Conservation (phyloP, 2,113 vertebrate species). For the Lasiurus cinereus region DNA sequence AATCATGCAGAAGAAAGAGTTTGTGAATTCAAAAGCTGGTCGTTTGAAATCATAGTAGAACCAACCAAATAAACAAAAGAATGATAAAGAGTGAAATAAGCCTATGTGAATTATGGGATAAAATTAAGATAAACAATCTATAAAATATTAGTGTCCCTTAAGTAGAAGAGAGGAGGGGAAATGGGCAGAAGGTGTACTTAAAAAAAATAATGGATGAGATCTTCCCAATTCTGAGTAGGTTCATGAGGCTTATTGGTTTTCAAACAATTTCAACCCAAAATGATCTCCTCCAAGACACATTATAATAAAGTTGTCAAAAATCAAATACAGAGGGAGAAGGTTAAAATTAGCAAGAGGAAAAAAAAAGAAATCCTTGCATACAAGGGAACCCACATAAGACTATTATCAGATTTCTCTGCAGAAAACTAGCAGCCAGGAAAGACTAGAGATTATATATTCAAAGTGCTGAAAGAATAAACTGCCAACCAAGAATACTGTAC, state of each 20-base stretch:
- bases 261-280: background rate
- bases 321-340: constrained; percentile 11
- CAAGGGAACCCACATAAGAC: background rate
- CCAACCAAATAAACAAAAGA: background rate
- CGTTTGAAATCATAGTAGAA: background rate
- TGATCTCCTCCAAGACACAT: constrained; percentile 2
- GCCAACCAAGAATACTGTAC: background rate
- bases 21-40: background rate
- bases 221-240: background rate
- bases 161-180: background rate
- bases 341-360: constrained; percentile 32
- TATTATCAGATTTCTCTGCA: constrained; percentile 14
- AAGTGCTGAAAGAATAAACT: background rate
- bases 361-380: background rate
- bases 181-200: background rate
- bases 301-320: constrained; percentile 21
- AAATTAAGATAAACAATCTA: background rate
- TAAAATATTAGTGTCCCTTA: background rate
- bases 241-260: background rate
- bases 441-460: background rate
- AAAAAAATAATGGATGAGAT: constrained; percentile 26
- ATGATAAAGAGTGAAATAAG: background rate
- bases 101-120: background rate
- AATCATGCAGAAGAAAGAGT: background rate
- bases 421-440: background rate